Conservation (phyloP, 2,113 vertebrate species). For the Cettia cetti region DNA sequence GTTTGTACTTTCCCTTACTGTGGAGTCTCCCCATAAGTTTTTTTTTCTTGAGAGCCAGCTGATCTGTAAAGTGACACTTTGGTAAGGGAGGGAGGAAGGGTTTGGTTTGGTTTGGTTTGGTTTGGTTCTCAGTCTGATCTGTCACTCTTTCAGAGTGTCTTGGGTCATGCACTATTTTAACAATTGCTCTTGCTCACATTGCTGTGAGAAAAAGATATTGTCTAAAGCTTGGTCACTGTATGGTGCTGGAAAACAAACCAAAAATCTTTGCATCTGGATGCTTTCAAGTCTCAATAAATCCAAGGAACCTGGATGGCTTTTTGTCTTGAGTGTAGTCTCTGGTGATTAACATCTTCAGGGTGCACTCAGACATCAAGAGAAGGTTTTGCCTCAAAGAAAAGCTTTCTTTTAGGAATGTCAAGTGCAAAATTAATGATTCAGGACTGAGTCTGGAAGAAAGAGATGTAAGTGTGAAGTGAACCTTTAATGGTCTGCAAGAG, state of each 20-base stretch:
- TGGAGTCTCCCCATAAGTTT: background rate
- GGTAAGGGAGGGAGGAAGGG: background rate
- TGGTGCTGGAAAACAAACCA: background rate
- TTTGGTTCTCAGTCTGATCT: background rate
- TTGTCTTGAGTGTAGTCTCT: background rate
- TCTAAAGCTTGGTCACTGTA: background rate
- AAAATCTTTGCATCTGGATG: background rate
- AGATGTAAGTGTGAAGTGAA: conserved; percentile 16
- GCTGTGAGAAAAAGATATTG: conserved; percentile 1
- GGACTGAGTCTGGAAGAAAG: conserved; percentile 11
- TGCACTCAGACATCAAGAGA: background rate
- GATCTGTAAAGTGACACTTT: background rate
- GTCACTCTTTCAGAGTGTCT: background rate
- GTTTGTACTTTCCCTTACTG: background rate
- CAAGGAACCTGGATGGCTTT: background rate
- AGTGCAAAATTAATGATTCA: conserved; percentile 28
- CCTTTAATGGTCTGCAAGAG: conserved; percentile 18
- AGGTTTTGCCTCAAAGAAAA: background rate
- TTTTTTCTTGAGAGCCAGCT: background rate
- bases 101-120: background rate
- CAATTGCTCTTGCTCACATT: background rate
- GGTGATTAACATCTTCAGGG: conserved; percentile 7
- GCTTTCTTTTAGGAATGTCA: background rate
- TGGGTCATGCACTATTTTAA: background rate
- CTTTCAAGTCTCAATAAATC: conserved; percentile 1